phyloP scores from a whole-genome alignment of 2,797 vertebrate species.

The Podarcis siculus region DNA sequence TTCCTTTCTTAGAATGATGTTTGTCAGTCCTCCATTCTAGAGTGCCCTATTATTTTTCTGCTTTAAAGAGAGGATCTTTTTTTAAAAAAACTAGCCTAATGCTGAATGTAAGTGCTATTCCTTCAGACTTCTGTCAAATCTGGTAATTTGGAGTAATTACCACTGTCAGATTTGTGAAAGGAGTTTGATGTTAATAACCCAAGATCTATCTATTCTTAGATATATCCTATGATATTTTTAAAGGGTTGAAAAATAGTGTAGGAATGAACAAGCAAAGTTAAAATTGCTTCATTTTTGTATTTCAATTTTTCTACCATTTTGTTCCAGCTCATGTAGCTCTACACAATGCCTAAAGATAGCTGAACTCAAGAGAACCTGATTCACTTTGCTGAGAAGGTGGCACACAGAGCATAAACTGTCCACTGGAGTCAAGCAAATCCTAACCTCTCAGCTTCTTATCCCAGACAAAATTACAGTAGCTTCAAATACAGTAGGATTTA shows the following conservation, averaged over 20 bases:
- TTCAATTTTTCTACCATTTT: slow-evolving; percentile 43
- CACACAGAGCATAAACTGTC: neutral
- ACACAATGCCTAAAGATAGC: neutral
- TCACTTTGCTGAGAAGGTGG: neutral
- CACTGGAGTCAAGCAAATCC: neutral
- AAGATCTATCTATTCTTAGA: slow-evolving; percentile 25
- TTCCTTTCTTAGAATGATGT: slow-evolving; percentile 73
- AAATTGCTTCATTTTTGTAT: slow-evolving; percentile 20
- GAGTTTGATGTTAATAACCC: slow-evolving; percentile 44
- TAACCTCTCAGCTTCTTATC: neutral
- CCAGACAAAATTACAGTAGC: neutral
- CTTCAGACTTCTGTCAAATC: slow-evolving; percentile 73
- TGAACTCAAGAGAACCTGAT: neutral
- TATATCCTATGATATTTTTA: neutral
- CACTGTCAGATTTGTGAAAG: slow-evolving; percentile 69
- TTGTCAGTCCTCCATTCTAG: slow-evolving; percentile 67
- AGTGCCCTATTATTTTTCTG: slow-evolving; percentile 70
- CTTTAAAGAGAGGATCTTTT: slow-evolving; percentile 72
- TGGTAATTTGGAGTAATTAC: slow-evolving; percentile 78
- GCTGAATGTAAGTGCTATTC: slow-evolving; percentile 69
- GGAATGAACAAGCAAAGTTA: slow-evolving; percentile 34
- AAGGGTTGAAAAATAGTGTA: slow-evolving; percentile 17
- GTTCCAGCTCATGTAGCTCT: neutral
- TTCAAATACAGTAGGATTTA: neutral
- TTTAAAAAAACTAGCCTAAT: slow-evolving; percentile 69